Percentiles rank a stretch among this genome's conserved stretches.
These are phyloP conservation scores for Neogobius melanostomus DNA, from an alignment of 2,113 vertebrate species.

Conservation along the genomic window DNA sequence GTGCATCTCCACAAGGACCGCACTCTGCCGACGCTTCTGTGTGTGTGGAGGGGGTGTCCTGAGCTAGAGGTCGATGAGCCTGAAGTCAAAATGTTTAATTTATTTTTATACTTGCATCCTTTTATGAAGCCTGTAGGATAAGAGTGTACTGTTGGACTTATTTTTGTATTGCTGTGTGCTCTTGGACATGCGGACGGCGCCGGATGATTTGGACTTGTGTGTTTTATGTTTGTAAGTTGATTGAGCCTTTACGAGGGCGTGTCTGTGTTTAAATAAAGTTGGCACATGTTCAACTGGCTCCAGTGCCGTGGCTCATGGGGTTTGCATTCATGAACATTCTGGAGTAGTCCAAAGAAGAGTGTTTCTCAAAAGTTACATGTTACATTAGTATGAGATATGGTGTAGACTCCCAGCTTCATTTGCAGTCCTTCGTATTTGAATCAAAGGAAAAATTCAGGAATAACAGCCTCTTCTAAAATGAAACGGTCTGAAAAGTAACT, in stretches of 20 bases:
- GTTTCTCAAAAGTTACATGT: too few species aligned
- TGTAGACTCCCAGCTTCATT: too few species aligned
- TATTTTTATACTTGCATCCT: constrained; percentile 72
- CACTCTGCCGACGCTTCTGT: too few species aligned
- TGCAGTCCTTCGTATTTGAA: too few species aligned
- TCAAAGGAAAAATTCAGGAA: too few species aligned
- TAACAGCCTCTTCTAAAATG: too few species aligned
- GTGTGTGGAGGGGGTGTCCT: not conserved
- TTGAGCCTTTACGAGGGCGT: constrained; percentile 72
- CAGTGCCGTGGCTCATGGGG: not conserved
- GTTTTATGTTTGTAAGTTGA: constrained; percentile 43
- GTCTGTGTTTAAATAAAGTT: constrained; percentile 80
- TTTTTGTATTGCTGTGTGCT: constrained; percentile 48
- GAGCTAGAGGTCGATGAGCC: not conserved
- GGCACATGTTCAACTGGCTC: constrained; percentile 58
- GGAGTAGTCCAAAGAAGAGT: too few species aligned
- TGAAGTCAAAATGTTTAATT: constrained; percentile 73
- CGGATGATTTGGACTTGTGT: constrained; percentile 12
- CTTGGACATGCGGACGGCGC: constrained; percentile 15
- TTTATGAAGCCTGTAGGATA: constrained; percentile 27
- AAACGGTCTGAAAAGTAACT: too few species aligned
- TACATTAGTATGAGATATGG: too few species aligned
- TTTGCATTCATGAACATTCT: not conserved
- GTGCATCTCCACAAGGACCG: too few species aligned
- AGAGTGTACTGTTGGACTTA: constrained; percentile 22